Conservation (phyloP, 2,888 invertebrate species). For the Synanthedon vespiformis region DNA sequence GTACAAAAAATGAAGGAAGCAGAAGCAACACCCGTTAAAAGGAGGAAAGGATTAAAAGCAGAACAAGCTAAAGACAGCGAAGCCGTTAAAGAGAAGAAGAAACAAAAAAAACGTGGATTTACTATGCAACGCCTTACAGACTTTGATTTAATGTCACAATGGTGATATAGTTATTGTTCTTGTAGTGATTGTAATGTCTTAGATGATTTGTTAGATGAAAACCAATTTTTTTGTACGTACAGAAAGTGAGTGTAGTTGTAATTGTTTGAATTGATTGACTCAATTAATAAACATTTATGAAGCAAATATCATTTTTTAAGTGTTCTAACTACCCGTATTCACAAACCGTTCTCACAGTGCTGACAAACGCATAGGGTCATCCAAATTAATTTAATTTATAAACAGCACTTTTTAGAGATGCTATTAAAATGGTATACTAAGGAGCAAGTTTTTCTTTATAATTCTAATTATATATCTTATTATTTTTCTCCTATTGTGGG, state of each 20-base stretch:
- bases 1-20: conserved; percentile 32
- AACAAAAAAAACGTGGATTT: conserved; percentile 40
- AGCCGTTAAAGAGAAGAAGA: conserved; percentile 32
- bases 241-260: too few relatives aligned
- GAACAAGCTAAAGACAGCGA: conserved; percentile 12
- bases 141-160: conserved; percentile 54
- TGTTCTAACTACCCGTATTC: too few relatives aligned
- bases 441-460: conserved; percentile 67
- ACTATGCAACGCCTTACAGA: conserved; percentile 47
- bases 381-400: too few relatives aligned
- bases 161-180: conserved; percentile 20
- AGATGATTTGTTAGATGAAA: too few relatives aligned
- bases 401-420: conserved; percentile 81
- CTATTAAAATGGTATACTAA: conserved; percentile 78
- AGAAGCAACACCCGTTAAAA: conserved; percentile 24
- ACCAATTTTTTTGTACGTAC: too few relatives aligned
- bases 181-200: too few relatives aligned
- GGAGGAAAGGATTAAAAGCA: conserved; percentile 8
- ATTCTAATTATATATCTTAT: conserved; percentile 73
- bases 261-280: too few relatives aligned
- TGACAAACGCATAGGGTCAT: too few relatives aligned
- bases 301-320: too few relatives aligned
- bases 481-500: conserved; percentile 71
- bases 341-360: too few relatives aligned
- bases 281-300: too few relatives aligned